Evolutionary conservation across 2,113 vertebrate genomes (phyloP).

Genomic region (Gavialis gangeticus): DNA sequence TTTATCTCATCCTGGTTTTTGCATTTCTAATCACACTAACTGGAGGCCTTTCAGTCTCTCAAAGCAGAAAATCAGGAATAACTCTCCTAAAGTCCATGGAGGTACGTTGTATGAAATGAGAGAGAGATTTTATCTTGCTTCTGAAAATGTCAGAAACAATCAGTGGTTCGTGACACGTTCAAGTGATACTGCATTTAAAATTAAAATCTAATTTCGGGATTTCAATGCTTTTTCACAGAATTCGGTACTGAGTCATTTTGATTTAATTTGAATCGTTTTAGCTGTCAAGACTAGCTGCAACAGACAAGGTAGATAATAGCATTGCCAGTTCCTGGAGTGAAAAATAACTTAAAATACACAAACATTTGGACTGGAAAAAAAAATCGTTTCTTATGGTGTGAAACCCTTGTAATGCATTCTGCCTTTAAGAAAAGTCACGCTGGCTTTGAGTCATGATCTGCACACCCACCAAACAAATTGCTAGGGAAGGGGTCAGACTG

Average conservation of each 20-base stretch:
- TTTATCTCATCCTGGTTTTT: background rate
- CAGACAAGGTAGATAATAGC: background rate
- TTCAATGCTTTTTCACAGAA: background rate
- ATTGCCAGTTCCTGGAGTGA: background rate
- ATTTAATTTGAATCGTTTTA: conserved; percentile 2
- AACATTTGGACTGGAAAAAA: conserved; percentile 4
- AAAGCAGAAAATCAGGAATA: background rate
- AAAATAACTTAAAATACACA: conserved; percentile 4
- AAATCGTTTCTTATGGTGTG: conserved; percentile 18
- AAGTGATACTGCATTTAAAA: background rate
- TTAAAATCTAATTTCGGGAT: background rate
- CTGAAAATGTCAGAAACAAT: background rate
- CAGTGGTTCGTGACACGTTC: background rate
- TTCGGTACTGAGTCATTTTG: background rate
- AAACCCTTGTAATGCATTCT: background rate
- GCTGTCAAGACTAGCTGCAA: background rate
- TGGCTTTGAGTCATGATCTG: background rate
- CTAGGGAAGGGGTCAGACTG: background rate
- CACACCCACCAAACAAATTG: background rate
- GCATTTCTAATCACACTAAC: background rate
- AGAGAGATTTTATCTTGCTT: background rate
- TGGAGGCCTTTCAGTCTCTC: background rate
- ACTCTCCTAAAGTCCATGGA: background rate
- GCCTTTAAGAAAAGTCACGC: background rate
- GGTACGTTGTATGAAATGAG: background rate